A percentile compares a stretch with the other conserved stretches of the same genome.
Conservation (phyloP, 2,888 invertebrate genomes). For the Orchesellides sinensis region DNA sequence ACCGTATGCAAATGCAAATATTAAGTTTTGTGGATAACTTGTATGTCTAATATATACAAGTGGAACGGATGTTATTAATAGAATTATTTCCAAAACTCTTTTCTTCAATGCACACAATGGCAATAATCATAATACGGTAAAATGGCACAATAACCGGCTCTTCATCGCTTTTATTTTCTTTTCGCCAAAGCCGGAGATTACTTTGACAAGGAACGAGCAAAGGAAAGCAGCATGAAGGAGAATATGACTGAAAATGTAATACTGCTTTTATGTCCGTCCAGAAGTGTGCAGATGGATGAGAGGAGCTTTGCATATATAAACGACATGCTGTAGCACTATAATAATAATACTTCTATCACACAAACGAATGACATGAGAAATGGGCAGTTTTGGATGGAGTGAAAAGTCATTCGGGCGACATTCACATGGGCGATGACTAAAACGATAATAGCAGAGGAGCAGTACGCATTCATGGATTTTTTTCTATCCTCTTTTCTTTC, state of each 20-base stretch:
- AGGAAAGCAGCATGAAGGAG: not conserved
- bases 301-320: not conserved
- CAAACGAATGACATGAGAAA: slow-evolving; percentile 44
- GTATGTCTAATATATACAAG: no score
- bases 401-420: slow-evolving; percentile 44
- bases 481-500: not conserved
- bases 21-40: no score
- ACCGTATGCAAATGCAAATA: no score
- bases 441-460: no score
- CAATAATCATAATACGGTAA: slow-evolving; percentile 38
- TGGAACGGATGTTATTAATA: slow-evolving; percentile 49
- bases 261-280: not conserved
- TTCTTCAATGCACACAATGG: slow-evolving; percentile 14
- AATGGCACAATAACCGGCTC: slow-evolving; percentile 51
- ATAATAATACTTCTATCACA: slow-evolving; percentile 2
- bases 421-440: slow-evolving; percentile 36
- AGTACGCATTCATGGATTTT: slow-evolving; percentile 18
- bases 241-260: not conserved
- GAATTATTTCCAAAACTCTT: slow-evolving; percentile 47
- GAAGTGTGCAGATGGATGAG: not conserved
- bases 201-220: not conserved
- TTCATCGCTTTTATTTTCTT: slow-evolving; percentile 22
- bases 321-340: not conserved
- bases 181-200: slow-evolving; percentile 32
- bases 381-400: slow-evolving; percentile 35